Percentiles rank a stretch among this genome's conserved stretches.
These are phyloP conservation scores for Galago senegalensis DNA, from an alignment of 2,797 vertebrate genomes.

Conservation along the genomic window DNA sequence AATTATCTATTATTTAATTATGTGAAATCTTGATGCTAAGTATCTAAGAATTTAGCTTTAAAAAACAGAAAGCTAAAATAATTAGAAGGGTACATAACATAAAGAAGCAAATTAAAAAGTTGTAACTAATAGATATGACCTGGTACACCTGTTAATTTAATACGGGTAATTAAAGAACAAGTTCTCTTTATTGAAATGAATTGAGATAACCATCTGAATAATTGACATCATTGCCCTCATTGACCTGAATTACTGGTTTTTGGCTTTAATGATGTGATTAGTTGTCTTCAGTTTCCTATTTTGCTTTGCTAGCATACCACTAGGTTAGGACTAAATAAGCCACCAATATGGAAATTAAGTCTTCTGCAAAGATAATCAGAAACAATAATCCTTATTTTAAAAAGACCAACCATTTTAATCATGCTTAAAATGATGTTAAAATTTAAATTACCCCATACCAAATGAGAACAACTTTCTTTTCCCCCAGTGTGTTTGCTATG, in stretches of 20 bases:
- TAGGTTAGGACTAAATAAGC: background rate
- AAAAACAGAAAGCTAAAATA: constrained; percentile 40
- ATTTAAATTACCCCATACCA: background rate
- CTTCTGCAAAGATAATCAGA: constrained; percentile 60
- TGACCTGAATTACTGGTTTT: constrained; percentile 77
- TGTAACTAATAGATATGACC: constrained; percentile 48
- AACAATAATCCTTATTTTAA: constrained; percentile 37
- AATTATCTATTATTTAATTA: constrained; percentile 76
- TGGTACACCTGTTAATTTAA: constrained; percentile 60
- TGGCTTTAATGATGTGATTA: constrained; percentile 73
- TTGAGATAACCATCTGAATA: constrained; percentile 60
- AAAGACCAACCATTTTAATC: constrained; percentile 61
- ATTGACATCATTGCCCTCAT: constrained; percentile 43
- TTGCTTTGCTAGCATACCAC: constrained; percentile 57
- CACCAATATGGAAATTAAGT: constrained; percentile 26
- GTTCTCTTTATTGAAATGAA: constrained; percentile 54
- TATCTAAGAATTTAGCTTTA: constrained; percentile 61
- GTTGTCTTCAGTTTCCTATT: constrained; percentile 35
- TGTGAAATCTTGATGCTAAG: constrained; percentile 51
- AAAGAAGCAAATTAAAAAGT: constrained; percentile 64
- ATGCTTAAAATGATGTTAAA: constrained; percentile 32
- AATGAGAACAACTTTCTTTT: background rate
- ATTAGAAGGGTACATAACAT: constrained; percentile 48
- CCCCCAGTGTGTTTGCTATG: background rate
- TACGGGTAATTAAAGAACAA: constrained; percentile 61